Evolutionary conservation across 2,888 invertebrate species (phyloP).

Genomic region (Nebria salina): DNA sequence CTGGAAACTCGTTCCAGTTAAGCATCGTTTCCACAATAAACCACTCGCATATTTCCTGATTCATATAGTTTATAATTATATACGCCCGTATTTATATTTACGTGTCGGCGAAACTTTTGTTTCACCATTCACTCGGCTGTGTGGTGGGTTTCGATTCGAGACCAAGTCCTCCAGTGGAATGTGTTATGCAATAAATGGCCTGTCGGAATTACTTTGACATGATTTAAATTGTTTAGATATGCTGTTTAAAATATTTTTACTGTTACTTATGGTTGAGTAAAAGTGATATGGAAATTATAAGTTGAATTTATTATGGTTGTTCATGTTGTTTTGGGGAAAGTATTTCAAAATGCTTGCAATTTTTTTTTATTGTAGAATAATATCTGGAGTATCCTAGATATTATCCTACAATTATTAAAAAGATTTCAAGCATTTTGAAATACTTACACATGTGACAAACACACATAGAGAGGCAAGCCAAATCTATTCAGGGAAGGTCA

Average conservation of each 20-base stretch:
- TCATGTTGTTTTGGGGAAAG: not conserved
- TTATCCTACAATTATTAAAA: too few species aligned
- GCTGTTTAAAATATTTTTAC: not conserved
- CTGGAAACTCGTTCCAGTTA: constrained; percentile 21
- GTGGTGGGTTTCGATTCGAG: not conserved
- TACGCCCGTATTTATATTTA: not conserved
- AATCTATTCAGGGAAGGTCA: too few species aligned
- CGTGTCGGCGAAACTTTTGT: not conserved
- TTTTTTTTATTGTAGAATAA: too few species aligned
- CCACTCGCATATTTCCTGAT: not conserved
- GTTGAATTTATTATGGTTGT: not conserved
- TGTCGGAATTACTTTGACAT: not conserved
- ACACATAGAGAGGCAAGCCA: too few species aligned
- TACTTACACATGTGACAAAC: too few species aligned
- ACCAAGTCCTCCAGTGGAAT: not conserved
- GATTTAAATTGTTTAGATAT: not conserved
- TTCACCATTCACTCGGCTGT: not conserved
- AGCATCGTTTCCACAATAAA: not conserved
- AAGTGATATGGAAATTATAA: not conserved
- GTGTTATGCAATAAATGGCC: not conserved
- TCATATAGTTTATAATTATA: not conserved
- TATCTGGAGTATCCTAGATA: too few species aligned
- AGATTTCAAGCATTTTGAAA: too few species aligned
- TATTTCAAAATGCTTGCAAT: not conserved
- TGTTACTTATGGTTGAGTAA: not conserved